Conservation (phyloP, 1,140 invertebrate genomes). For the Drosophila saltans region DNA sequence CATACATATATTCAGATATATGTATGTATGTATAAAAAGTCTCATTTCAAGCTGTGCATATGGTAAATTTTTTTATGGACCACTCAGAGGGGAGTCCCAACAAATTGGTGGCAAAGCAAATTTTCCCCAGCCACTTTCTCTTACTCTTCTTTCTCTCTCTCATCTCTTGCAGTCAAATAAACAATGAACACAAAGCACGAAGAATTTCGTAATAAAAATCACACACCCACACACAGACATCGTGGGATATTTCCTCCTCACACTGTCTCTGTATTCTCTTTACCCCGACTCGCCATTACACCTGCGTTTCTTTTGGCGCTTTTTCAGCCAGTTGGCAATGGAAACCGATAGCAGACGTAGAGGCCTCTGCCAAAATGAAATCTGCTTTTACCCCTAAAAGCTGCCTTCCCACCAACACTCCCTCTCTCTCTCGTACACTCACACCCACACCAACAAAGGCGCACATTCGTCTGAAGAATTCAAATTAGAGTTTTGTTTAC, state of each 20-base stretch:
- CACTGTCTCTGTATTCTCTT: not conserved
- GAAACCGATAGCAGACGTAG: conserved; percentile 25
- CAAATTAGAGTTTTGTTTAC: conserved; percentile 76
- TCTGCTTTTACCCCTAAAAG: conserved; percentile 38
- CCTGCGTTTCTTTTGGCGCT: conserved; percentile 26
- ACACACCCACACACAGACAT: conserved; percentile 43
- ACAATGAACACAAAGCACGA: conserved; percentile 62
- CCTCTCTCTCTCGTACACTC: conserved; percentile 1
- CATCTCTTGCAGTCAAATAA: conserved; percentile 54
- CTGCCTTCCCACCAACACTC: conserved; percentile 16
- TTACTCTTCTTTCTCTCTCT: not conserved
- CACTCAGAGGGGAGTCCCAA: conserved; percentile 2
- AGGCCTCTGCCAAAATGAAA: conserved; percentile 45
- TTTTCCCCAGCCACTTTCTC: not conserved
- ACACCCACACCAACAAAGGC: not conserved
- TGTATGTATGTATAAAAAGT: not conserved
- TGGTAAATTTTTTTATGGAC: conserved; percentile 7
- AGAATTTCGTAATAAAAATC: conserved; percentile 69
- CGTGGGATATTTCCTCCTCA: not conserved
- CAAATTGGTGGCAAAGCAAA: conserved; percentile 24
- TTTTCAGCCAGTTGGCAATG: conserved; percentile 36
- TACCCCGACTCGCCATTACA: not conserved
- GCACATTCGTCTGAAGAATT: conserved; percentile 54
- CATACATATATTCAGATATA: not conserved
- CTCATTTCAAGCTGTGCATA: conserved; percentile 14